Base-by-base conservation (phyloP, 2,888 invertebrate genomes). In the Mimumesa dahlbomi region DNA sequence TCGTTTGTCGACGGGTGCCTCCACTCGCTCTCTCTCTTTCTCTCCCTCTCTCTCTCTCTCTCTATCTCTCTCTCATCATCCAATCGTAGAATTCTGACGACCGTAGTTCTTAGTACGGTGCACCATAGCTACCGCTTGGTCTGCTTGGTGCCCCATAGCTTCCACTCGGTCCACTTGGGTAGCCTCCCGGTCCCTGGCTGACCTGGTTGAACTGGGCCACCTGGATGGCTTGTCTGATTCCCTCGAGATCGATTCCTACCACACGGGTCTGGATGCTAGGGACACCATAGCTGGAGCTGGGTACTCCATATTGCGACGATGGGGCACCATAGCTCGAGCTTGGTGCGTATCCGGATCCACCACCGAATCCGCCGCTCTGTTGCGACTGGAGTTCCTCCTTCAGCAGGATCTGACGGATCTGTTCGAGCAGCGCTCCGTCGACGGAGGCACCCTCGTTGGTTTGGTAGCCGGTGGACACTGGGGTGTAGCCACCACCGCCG, bases 211-310 rank as follows among this genome's bases (percentile, higher is more conserved):
- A 96, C 86, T 96, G 95, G 42, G 96, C 96, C 74, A 96, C 96
- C 89, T 96, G 96, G 90, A 96, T 94, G 82, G 95, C 96, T 84
- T 95, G 96, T 85, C 95, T 94, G 85, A 96, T 94, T 74, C 95
- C 95, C 84, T 96, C 96, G 75, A 96, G 93, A 90, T 95, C 94
- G 90, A 96, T 94, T 78, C 96, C 96, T 79, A 95, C 95, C 59
- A 96, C 95, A 82, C 94, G 93, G 77, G 92, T 91, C 72, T 89
- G 88, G 69, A 84, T 86, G 85, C 89, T 90, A 85, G 90, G 94
- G 74, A 91, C 94, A 71, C 94, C 94, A 90, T 94, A 94, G 69
- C 91, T 91, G 0, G 93, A 91, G 49, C 93, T 93, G 64, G 94
- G 94, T 40, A 91, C 91, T 14, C 90, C 90, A 75, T 90, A 90